Evolutionary conservation across 2,113 vertebrate genomes (phyloP), one percentile per base, ranked within the genome.

Genomic region (Sceloporus undulatus): DNA sequence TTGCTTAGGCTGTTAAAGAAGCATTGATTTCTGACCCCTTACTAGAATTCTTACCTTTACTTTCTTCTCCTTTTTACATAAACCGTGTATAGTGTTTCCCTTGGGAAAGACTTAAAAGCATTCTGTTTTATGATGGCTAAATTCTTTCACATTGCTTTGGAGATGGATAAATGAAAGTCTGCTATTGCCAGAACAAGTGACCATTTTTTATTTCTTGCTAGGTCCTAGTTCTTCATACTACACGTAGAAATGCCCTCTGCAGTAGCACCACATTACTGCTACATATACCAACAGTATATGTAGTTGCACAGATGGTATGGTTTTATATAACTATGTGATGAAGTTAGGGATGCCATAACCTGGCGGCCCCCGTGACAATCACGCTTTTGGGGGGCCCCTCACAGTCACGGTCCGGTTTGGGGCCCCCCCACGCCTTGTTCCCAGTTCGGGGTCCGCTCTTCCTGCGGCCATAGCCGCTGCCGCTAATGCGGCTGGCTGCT

Each of bases 41-140:
- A 90, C 84, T 94, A 84, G 92, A 95, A 95, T 89, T 92, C 86
- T 91, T 93, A 93, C 76, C 87, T 94, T 95, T 93, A 73, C 0
- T 0, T 78, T 74, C 87, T 79, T 93, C 79, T 77, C 91, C 89
- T 92, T 96, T 95, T 95, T 95, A 90, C 89, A 93, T 95, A 94
- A 94, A 91, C 93, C 83, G 82, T 94, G 83, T 93, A 94, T 94
- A 89, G 73, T 87, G 29, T 91, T 95, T 91, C 88, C 92, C 92
- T 91, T 88, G 27, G 93, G 94, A 84, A 95, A 84, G 91, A 93
- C 88, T 95, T 96, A 92, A 95, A 95, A 96, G 90, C 87, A 89
- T 95, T 94, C 93, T 91, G 70, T 89, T 87, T 92, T 91, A 89
- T 85, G 92, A 85, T 93, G 88, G 65, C 89, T 95, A 92, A 89